These are phyloP conservation scores for Falcaria lacertinaria DNA, from an alignment of 2,888 invertebrate species.

Conservation along the genomic window DNA sequence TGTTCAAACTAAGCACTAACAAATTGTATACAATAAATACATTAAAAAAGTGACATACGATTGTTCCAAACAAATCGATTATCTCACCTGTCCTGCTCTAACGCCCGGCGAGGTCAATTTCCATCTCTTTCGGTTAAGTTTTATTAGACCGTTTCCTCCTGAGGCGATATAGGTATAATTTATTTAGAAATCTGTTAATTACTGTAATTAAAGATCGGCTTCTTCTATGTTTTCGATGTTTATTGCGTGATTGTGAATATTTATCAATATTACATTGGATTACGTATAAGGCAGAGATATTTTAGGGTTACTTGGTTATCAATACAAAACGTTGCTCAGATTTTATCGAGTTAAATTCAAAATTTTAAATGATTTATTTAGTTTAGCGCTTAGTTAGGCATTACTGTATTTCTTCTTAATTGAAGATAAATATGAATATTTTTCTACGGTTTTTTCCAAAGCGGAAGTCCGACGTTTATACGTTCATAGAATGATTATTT, in stretches of 20 bases:
- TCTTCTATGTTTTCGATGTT: slow-evolving; percentile 50
- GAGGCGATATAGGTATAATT: slow-evolving; percentile 67
- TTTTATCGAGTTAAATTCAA: no score
- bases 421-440: no score
- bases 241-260: slow-evolving; percentile 56
- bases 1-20: not conserved
- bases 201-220: slow-evolving; percentile 62
- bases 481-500: no score
- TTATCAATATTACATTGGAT: slow-evolving; percentile 48
- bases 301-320: slow-evolving; percentile 29
- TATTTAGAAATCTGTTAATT: slow-evolving; percentile 69
- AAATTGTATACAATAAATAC: slow-evolving; percentile 32
- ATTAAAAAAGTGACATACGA: slow-evolving; percentile 50
- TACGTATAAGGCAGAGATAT: slow-evolving; percentile 26
- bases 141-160: slow-evolving; percentile 49
- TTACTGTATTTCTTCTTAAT: no score
- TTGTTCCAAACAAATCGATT: slow-evolving; percentile 60
- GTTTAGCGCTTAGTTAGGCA: no score
- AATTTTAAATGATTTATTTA: no score
- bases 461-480: no score
- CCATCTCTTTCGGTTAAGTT: slow-evolving; percentile 34
- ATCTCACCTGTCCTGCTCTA: slow-evolving; percentile 35
- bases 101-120: slow-evolving; percentile 11
- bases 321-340: no score
- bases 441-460: no score